Evolutionary conservation across 2,888 invertebrate genomes (phyloP).

Genomic region (Zaprionus bogoriensis): DNA sequence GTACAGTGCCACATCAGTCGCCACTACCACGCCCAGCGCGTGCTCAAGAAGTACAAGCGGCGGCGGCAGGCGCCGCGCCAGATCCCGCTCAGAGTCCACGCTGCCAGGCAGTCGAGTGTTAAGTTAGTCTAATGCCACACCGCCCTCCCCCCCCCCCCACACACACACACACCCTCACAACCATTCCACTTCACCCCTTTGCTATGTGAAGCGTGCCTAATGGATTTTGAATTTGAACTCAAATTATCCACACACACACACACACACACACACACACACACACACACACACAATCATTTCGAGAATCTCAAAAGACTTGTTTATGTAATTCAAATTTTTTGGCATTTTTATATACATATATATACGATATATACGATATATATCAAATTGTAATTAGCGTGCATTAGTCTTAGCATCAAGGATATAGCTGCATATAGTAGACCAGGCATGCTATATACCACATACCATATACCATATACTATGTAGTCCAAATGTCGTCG

Average conservation of each 20-base stretch:
- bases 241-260: constrained; percentile 42
- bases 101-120: too few species aligned
- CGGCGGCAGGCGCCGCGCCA: constrained; percentile 24
- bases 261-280: constrained; percentile 19
- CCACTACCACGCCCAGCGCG: constrained; percentile 80
- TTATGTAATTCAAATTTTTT: constrained; percentile 52
- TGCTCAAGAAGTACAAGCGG: constrained; percentile 80
- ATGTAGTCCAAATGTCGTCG: background rate
- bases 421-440: too few species aligned
- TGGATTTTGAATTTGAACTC: constrained; percentile 47
- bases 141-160: background rate
- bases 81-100: background rate
- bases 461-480: background rate
- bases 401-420: background rate
- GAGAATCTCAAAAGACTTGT: constrained; percentile 73
- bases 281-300: constrained; percentile 17
- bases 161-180: too few species aligned
- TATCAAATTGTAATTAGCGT: constrained; percentile 18
- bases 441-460: too few species aligned
- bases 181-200: background rate
- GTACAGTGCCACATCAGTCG: constrained; percentile 79
- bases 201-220: constrained; percentile 55
- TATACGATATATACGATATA: too few species aligned
- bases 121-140: constrained; percentile 2
- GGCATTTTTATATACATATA: constrained; percentile 32